phyloP scores from a whole-genome alignment of 2,113 vertebrate genomes.

The Ardeotis arabs region DNA sequence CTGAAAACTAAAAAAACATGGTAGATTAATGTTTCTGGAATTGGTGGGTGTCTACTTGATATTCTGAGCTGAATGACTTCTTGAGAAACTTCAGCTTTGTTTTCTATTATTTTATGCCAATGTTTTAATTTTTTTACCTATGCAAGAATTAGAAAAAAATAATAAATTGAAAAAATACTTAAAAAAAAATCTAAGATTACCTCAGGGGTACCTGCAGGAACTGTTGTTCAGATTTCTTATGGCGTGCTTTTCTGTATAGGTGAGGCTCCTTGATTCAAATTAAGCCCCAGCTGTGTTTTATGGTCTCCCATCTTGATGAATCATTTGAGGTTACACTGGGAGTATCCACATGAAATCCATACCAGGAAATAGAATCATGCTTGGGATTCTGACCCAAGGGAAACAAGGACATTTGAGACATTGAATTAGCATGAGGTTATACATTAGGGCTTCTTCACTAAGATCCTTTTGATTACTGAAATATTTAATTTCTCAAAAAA shows the following conservation, averaged over 20 bases:
- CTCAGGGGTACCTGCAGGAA: neutral
- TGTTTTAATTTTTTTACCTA: neutral
- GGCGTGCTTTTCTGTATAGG: neutral
- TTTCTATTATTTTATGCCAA: neutral
- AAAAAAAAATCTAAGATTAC: neutral
- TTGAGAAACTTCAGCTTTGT: neutral
- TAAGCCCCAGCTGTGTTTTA: neutral
- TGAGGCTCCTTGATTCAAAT: neutral
- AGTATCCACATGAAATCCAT: neutral
- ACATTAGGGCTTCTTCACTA: neutral
- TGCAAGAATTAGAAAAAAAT: neutral
- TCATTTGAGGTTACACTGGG: neutral
- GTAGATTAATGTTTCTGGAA: neutral
- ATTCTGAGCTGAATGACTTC: neutral
- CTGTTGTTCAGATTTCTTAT: neutral
- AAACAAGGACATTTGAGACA: neutral
- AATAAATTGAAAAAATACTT: neutral
- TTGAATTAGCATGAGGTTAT: neutral
- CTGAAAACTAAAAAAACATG: neutral
- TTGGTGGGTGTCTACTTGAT: neutral
- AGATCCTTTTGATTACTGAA: neutral
- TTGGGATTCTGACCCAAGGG: neutral
- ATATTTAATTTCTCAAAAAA: neutral
- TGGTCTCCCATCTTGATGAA: neutral
- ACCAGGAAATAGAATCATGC: neutral